Evolutionary conservation across 2,113 vertebrate species (phyloP).

Genomic region (Brachirus orientalis): DNA sequence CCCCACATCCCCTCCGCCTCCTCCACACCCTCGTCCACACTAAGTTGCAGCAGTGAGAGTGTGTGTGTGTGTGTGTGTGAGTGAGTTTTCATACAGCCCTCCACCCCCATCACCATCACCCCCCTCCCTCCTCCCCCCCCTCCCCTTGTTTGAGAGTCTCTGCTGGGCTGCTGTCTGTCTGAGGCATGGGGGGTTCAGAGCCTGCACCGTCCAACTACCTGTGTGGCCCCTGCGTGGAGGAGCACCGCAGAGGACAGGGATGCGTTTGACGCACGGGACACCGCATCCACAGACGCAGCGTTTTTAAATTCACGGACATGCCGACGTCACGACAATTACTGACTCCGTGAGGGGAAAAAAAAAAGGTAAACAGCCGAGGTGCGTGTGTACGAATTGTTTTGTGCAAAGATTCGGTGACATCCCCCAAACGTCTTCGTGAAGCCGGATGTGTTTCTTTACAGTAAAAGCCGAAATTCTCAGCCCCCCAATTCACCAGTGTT

Average conservation of each 20-base stretch:
- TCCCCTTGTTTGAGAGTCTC: constrained; percentile 56
- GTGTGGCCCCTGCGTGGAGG: constrained; percentile 89
- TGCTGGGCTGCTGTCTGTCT: constrained; percentile 60
- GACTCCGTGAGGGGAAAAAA: constrained; percentile 58
- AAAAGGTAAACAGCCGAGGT: constrained; percentile 62
- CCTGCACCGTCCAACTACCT: constrained; percentile 87
- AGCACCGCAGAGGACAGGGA: constrained; percentile 77
- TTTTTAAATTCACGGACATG: constrained; percentile 55
- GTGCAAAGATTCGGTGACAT: background rate
- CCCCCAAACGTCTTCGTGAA: background rate
- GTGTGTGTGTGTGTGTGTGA: background rate
- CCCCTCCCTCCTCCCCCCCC: constrained; percentile 18
- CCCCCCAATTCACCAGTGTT: too few species aligned
- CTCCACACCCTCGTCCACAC: background rate
- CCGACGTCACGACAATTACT: constrained; percentile 63
- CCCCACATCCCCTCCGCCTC: constrained; percentile 22
- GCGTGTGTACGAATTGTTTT: background rate
- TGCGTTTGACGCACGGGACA: constrained; percentile 73
- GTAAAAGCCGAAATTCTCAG: background rate
- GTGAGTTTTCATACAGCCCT: background rate
- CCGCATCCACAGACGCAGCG: constrained; percentile 42
- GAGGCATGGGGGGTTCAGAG: constrained; percentile 83
- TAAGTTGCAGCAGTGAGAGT: background rate
- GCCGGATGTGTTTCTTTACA: constrained; percentile 9
- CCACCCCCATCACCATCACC: constrained; percentile 32